Evolutionary conservation across 2,113 vertebrate genomes (phyloP), one percentile per base, ranked within the genome.

Genomic region (Pyrgilauda ruficollis): DNA sequence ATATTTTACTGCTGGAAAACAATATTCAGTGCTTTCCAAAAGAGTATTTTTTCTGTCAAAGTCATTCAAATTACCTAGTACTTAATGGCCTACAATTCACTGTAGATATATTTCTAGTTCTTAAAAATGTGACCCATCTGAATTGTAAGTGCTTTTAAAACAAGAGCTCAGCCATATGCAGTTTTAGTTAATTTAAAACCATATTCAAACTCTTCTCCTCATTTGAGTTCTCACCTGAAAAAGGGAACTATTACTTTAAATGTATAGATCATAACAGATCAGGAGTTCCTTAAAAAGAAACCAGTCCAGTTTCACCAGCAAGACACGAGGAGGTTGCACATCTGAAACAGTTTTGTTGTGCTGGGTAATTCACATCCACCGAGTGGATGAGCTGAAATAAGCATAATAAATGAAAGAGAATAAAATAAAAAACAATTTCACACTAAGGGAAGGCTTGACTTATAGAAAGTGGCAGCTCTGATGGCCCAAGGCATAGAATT

Each of bases 331-430:
- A 96, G 46, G 26, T 70, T 80, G 64, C 30, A 49, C 68, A 95
- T 89, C 88, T 87, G 94, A 97, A 98, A 79, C 70, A 94, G 86
- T 92, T 95, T 82, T 97, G 93, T 94, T 86, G 95, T 70, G 74
- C 75, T 78, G 91, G 59, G 64, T 82, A 94, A 97, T 96, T 95
- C 95, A 94, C 82, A 89, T 95, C 94, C 93, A 94, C 91, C 96
- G 75, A 97, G 79, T 95, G 88, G 94, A 98, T 98, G 97, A 98
- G 97, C 96, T 97, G 96, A 97, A 98, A 98, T 98, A 98, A 97
- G 97, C 98, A 98, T 98, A 98, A 98, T 98, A 98, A 98, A 98
- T 98, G 97, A 97, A 98, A 98, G 94, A 97, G 97, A 98, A 98
- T 97, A 97, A 97, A 98, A 98, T 97, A 97, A 97, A 96, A 98